These are phyloP conservation scores for Syngnathus floridae DNA, from an alignment of 2,113 vertebrate genomes.

Conservation along the genomic window DNA sequence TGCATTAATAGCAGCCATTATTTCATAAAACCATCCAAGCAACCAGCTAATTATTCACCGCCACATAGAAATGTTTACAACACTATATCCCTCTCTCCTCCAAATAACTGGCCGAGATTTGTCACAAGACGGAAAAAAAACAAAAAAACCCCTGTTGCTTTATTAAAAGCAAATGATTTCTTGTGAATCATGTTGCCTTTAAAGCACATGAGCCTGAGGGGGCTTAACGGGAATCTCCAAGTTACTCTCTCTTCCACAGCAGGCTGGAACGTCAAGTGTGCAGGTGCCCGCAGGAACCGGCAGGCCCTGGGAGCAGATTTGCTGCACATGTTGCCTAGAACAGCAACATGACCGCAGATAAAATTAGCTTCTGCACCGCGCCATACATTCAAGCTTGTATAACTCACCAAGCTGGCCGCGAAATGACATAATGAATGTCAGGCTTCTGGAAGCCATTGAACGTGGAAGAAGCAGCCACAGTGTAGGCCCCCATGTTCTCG, in stretches of 20 bases:
- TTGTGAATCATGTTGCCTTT: constrained; percentile 41
- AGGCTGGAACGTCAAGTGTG: constrained; percentile 68
- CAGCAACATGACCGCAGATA: background rate
- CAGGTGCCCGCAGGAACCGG: constrained; percentile 69
- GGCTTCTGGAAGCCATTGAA: constrained; percentile 97
- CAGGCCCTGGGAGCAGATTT: constrained; percentile 72
- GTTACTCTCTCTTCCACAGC: constrained; percentile 83
- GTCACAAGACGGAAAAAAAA: constrained; percentile 4
- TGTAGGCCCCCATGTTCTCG: constrained; percentile 98
- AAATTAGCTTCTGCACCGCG: background rate
- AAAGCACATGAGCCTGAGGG: constrained; percentile 74
- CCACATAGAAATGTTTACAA: constrained; percentile 42
- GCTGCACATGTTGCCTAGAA: constrained; percentile 84
- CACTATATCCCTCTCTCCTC: constrained; percentile 30
- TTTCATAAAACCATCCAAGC: constrained; percentile 28
- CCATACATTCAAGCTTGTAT: background rate
- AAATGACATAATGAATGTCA: constrained; percentile 86
- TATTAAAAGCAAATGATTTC: constrained; percentile 8
- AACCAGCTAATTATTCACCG: constrained; percentile 31
- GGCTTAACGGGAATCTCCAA: constrained; percentile 76
- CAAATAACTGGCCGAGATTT: constrained; percentile 60
- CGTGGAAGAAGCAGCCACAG: constrained; percentile 90
- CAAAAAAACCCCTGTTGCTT: background rate
- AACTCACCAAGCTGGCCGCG: constrained; percentile 82
- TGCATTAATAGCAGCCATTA: constrained; percentile 54